These are phyloP conservation scores for Cyanoderma ruficeps DNA, from an alignment of 2,113 vertebrate genomes.

Conservation along the genomic window DNA sequence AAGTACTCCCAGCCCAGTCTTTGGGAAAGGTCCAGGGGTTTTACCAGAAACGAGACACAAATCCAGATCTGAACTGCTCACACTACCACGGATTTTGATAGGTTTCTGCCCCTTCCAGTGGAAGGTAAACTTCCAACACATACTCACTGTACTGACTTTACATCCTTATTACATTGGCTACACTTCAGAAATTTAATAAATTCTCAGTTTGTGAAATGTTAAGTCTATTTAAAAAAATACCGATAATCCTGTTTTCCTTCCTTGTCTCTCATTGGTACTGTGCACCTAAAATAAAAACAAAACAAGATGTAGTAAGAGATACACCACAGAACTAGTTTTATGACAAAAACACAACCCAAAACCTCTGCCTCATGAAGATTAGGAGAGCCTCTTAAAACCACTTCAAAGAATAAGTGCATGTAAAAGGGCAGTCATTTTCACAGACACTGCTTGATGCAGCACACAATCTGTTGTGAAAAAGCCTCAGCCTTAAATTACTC, in stretches of 20 bases:
- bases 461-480: neutral
- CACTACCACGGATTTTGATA: neutral
- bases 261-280: constrained; percentile 94
- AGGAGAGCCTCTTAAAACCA: neutral
- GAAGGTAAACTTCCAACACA: neutral
- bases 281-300: constrained; percentile 76
- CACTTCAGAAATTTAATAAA: neutral
- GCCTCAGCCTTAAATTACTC: neutral
- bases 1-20: neutral
- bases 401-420: neutral
- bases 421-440: neutral
- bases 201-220: neutral
- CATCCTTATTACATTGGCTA: neutral
- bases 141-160: neutral
- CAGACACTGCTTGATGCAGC: neutral
- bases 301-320: neutral
- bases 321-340: neutral
- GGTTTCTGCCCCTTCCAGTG: neutral
- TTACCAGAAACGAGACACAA: neutral
- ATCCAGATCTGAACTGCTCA: neutral
- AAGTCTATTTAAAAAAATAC: constrained; percentile 63
- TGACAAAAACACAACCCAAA: neutral
- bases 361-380: neutral
- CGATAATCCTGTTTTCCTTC: constrained; percentile 97
- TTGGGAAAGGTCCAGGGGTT: neutral